Conservation (phyloP, 2,113 vertebrate genomes). For the Scortum barcoo region DNA sequence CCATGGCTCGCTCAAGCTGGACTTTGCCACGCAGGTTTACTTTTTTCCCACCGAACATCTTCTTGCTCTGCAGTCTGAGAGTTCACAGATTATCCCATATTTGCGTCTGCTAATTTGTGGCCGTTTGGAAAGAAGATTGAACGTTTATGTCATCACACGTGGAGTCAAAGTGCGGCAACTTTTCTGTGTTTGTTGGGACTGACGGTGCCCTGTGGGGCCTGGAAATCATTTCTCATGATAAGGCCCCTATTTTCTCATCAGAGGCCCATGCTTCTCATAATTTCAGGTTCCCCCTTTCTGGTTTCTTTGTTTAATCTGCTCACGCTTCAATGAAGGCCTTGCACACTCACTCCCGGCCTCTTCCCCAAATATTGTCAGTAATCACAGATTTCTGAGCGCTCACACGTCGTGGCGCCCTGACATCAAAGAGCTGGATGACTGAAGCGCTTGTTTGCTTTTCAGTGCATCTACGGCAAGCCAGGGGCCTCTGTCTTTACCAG, state of each 20-base stretch:
- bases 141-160: neutral
- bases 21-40: neutral
- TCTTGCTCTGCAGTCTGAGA: neutral
- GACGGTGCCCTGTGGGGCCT: neutral
- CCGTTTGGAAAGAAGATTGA: neutral
- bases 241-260: neutral
- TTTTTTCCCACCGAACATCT: constrained; percentile 23
- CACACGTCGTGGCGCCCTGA: neutral
- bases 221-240: neutral
- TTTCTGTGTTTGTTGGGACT: neutral
- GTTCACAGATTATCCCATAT: neutral
- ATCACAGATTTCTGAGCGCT: constrained; percentile 32
- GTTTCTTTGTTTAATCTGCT: constrained; percentile 23
- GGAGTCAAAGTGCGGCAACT: neutral
- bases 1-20: constrained; percentile 14
- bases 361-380: constrained; percentile 8
- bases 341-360: neutral
- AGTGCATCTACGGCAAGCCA: constrained; percentile 97
- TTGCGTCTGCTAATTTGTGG: neutral
- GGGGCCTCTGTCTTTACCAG: constrained; percentile 89
- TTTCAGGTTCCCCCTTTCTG: neutral
- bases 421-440: constrained; percentile 24
- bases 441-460: constrained; percentile 60
- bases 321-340: neutral
- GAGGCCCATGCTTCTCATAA: neutral